Base-by-base conservation (phyloP, 1,140 invertebrate species). In the Antheraea pernyi region DNA sequence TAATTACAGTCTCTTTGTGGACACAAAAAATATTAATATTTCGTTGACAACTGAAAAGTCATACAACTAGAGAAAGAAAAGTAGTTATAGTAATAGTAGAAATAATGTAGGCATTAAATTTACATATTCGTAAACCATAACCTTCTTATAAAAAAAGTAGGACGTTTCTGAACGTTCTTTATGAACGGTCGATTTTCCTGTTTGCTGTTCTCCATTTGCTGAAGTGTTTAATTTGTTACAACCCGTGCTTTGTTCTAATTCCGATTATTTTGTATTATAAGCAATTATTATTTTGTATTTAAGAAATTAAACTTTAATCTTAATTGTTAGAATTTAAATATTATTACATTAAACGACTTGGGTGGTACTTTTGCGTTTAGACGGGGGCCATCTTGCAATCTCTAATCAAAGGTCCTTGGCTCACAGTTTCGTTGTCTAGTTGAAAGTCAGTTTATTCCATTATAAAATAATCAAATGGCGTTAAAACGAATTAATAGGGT, bases 401-500 rank as follows among this genome's bases (percentile, higher is more conserved):
- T 93, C 91, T 93, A 93, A 94, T 94, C 93, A 94, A 94, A 94
- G 93, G 93, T 94, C 93, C 93, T 94, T 93, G 93, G 93, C 91
- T 94, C 92, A 91, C 93, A 90, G 92, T 94, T 93, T 93, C 93
- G 93, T 94, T 94, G 93, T 93, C 93, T 94, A 93, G 93, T 94
- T 91, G 88, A 92, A 94, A 94, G 91, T 93, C 92, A 93, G 93
- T 93, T 92, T 93, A 93, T 91, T 92, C 84, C 85, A 91, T 83
- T 83, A 90, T 90, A 91, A 82, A 88, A 86, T 88, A 90, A 89
- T 91, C 91, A 95, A 96, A 98, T 98, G 97, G 97, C 97, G 95
- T 96, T 98, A 95, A 98, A 98, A 95, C 95, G 97, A 96, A 98
- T 98, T 95, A 98, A 98, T 96, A 98, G 98, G 96, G 97, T 97